Base-by-base conservation (phyloP, 2,113 vertebrate genomes). In the Cheirogaleus medius region DNA sequence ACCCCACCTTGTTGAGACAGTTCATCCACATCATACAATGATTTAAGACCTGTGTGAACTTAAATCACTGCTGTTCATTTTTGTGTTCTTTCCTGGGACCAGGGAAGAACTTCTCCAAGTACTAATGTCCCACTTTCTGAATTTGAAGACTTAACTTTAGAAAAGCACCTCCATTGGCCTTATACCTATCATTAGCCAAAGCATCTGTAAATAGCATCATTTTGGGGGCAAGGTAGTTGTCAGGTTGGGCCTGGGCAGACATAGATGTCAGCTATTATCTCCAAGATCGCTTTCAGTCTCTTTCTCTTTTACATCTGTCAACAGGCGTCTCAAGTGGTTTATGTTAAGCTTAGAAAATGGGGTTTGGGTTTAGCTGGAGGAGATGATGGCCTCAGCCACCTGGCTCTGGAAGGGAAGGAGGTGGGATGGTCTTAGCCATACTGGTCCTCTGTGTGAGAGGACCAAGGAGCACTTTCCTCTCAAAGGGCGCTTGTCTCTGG, bases 291-390 rank as follows among this genome's bases (percentile, higher is more conserved):
- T 76, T 94, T 91, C 77, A 81, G 20, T 94, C 90, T 68, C 14
- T 56, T 89, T 63, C 78, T 83, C 82, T 94, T 60, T 95, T 49
- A 27, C 34, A 13, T 54, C 89, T 90, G 90, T 91, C 56, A 81
- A 6, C 60, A 93, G 58, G 25, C 8, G 0, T n/a, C 54, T 60
- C 25, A 29, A 14, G 52, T 42, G 60, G 37, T 60, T 93, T 82
- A 47, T 54, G 60, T 44, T 81, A 56, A 82, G 71, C 73, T 89
- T 92, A 90, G 89, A 76, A 90, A 66, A 60, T 34, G 49, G 54
- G 74, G 10, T 94, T 93, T 81, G 52, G 34, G 42, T 91, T 96
- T 94, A 87, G 58, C 69, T 9, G 32, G 58, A 93, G 49, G 9
- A 9, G 4, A 29, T n/a, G 34, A 52, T 86, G 80, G 39, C 44